A percentile compares a stretch with the other conserved stretches of the same genome.
These are phyloP conservation scores for Glyphotaelius pellucidus DNA, from an alignment of 2,888 invertebrate species.

Conservation along the genomic window DNA sequence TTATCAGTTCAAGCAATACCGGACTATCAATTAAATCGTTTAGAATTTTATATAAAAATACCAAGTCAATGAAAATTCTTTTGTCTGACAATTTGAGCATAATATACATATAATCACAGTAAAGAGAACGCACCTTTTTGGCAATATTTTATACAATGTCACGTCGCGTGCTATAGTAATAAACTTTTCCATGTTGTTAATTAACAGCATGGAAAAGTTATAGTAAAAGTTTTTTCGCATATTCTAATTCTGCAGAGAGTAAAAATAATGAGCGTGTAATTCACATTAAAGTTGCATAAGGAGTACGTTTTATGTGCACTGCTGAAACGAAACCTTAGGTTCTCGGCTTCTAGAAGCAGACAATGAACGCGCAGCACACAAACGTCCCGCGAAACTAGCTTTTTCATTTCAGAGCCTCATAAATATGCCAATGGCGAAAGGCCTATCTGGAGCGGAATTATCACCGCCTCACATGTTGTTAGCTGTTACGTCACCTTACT, in stretches of 20 bases:
- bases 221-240: background rate
- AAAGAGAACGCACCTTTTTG: background rate
- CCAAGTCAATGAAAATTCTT: no score
- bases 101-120: no score
- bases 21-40: no score
- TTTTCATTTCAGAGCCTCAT: background rate
- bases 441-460: background rate
- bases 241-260: background rate
- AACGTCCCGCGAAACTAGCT: background rate
- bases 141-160: background rate
- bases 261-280: background rate
- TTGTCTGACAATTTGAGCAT: no score
- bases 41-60: no score
- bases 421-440: background rate
- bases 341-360: background rate
- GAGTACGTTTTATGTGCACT: background rate
- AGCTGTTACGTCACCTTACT: background rate
- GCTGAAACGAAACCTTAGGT: background rate
- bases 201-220: background rate
- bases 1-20: no score
- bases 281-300: background rate
- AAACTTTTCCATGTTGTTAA: no score
- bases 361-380: background rate
- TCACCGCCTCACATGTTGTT: background rate
- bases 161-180: background rate